phyloP scores from a whole-genome alignment of 2,888 invertebrate species.

The Diarsia mendica region DNA sequence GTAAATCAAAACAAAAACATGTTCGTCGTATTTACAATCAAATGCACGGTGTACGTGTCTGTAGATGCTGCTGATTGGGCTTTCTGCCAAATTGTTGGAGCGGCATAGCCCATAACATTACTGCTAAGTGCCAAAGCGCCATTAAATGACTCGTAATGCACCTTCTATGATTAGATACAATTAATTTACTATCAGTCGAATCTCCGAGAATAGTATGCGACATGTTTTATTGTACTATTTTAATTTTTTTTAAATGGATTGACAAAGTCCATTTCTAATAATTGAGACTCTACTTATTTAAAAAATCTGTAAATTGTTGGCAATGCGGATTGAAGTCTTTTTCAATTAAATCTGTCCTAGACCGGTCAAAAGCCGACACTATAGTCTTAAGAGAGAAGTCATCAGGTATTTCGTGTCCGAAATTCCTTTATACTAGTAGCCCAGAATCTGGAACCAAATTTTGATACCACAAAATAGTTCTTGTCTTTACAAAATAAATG shows the following conservation, averaged over 20 bases:
- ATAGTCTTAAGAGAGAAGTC: background rate
- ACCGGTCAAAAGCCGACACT: too few species aligned
- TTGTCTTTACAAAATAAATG: background rate
- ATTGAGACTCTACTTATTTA: background rate
- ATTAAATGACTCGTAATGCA: slow-evolving; percentile 31
- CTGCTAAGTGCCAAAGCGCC: slow-evolving; percentile 55
- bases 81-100: slow-evolving; percentile 34
- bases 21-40: slow-evolving; percentile 30
- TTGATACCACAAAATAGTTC: background rate
- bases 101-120: slow-evolving; percentile 29
- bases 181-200: slow-evolving; percentile 24
- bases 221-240: slow-evolving; percentile 17
- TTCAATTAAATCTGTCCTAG: background rate
- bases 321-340: background rate
- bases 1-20: slow-evolving; percentile 37
- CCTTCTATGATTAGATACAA: slow-evolving; percentile 28
- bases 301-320: background rate
- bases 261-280: slow-evolving; percentile 23
- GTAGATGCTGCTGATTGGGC: slow-evolving; percentile 35
- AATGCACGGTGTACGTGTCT: slow-evolving; percentile 7
- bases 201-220: background rate
- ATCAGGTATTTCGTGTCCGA: too few species aligned
- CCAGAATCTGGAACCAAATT: background rate
- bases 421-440: background rate
- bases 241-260: slow-evolving; percentile 10